Evolutionary conservation across 2,797 vertebrate genomes (phyloP).

Genomic region (Lacerta agilis): DNA sequence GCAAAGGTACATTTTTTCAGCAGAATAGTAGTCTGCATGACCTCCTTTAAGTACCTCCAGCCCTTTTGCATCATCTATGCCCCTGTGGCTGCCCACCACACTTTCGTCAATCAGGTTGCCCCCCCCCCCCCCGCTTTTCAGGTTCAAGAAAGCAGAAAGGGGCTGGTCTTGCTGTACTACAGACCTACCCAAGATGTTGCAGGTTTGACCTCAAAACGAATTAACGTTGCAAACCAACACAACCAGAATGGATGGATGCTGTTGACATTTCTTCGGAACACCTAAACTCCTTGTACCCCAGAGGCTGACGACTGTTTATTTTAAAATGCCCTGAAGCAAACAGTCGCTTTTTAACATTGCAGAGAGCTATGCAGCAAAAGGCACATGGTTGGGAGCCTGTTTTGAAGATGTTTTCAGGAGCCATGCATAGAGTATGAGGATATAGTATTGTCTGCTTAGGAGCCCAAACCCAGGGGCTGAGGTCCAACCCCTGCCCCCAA

Average conservation of each 20-base stretch:
- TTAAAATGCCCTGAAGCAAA: conserved; percentile 38
- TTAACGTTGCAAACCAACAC: conserved; percentile 19
- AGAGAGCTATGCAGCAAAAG: conserved; percentile 35
- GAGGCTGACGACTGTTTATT: conserved; percentile 35
- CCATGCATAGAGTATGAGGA: not conserved
- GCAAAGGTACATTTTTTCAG: no score
- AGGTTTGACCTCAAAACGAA: conserved; percentile 28
- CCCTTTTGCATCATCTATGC: no score
- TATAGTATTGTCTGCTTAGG: not conserved
- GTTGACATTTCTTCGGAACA: conserved; percentile 33
- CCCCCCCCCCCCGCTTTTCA: not conserved
- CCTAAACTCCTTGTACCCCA: not conserved
- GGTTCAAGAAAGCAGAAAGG: not conserved
- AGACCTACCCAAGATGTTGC: no score
- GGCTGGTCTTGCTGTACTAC: not conserved
- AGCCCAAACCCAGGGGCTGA: no score
- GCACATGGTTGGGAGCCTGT: conserved; percentile 36
- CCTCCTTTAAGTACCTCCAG: no score
- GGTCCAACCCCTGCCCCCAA: no score
- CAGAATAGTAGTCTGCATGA: not conserved
- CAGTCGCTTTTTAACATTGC: conserved; percentile 40
- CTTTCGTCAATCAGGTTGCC: not conserved
- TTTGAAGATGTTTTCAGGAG: conserved; percentile 42
- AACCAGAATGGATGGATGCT: conserved; percentile 7
- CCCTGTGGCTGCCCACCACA: no score